Evolutionary conservation across 2,797 vertebrate species (phyloP).

Genomic region (Thripadectes ignobilis): DNA sequence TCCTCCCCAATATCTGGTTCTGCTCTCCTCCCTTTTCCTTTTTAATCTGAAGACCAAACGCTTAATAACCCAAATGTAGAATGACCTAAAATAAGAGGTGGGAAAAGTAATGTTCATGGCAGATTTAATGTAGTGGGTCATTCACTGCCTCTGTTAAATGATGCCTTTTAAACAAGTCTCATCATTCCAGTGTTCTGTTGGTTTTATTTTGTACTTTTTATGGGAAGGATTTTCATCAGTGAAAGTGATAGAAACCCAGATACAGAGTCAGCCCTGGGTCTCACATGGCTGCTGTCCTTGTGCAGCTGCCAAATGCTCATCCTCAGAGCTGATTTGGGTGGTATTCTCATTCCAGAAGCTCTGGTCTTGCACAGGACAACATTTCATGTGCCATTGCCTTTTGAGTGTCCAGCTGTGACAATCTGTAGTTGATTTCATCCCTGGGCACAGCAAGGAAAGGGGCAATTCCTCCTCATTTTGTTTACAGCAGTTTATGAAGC

Average conservation of each 20-base stretch:
- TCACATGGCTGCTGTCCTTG: not conserved
- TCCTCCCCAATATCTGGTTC: not conserved
- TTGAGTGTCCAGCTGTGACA: not conserved
- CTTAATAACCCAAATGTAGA: not conserved
- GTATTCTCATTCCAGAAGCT: not conserved
- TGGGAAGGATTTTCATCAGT: not conserved
- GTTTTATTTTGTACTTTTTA: not conserved
- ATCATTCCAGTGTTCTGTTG: not conserved
- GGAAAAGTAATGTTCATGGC: not conserved
- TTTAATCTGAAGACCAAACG: not conserved
- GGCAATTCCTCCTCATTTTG: not conserved
- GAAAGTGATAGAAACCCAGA: not conserved
- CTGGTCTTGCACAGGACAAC: not conserved
- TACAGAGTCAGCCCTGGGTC: not conserved
- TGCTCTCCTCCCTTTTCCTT: not conserved
- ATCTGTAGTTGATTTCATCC: not conserved
- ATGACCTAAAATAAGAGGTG: not conserved
- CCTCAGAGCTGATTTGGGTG: not conserved
- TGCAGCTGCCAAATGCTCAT: not conserved
- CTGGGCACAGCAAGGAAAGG: not conserved
- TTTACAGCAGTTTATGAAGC: not conserved
- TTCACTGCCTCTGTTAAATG: not conserved
- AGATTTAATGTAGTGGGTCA: not conserved
- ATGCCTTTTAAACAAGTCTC: not conserved
- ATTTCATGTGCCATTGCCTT: not conserved